Conservation (phyloP, 2,888 invertebrate species). For the Scaeva pyrastri region DNA sequence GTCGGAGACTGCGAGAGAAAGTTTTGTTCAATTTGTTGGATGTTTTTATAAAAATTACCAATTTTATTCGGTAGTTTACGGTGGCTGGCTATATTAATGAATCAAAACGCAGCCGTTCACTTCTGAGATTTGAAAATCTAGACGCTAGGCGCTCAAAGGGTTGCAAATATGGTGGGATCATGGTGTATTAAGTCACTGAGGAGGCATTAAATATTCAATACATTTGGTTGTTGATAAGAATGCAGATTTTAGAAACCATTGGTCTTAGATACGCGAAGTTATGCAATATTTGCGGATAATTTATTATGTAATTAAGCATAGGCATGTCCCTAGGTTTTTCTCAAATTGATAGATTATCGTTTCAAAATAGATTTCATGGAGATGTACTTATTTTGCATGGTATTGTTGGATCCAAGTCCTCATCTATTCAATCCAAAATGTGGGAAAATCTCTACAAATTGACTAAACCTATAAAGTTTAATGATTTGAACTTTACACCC, state of each 20-base stretch:
- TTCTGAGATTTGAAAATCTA: not conserved
- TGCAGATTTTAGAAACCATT: not conserved
- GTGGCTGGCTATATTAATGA: not conserved
- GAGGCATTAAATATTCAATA: not conserved
- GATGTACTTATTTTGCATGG: no score
- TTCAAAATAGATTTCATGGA: no score
- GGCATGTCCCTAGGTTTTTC: not conserved
- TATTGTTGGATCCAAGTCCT: no score
- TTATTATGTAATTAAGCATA: not conserved
- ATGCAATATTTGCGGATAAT: not conserved
- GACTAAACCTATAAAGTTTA: no score
- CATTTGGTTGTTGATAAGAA: not conserved
- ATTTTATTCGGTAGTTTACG: not conserved
- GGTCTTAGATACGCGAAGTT: not conserved
- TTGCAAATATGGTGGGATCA: not conserved
- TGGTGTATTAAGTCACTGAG: no score
- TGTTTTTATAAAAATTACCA: not conserved
- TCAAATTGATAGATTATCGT: not conserved
- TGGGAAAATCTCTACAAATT: no score
- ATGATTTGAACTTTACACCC: no score
- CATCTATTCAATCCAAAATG: no score
- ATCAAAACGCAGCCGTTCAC: not conserved
- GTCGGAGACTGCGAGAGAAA: conserved; percentile 59
- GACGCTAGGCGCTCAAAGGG: not conserved
- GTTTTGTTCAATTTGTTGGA: conserved; percentile 33